phyloP scores from a whole-genome alignment of 2,113 vertebrate species.

The Syngnathus typhle region DNA sequence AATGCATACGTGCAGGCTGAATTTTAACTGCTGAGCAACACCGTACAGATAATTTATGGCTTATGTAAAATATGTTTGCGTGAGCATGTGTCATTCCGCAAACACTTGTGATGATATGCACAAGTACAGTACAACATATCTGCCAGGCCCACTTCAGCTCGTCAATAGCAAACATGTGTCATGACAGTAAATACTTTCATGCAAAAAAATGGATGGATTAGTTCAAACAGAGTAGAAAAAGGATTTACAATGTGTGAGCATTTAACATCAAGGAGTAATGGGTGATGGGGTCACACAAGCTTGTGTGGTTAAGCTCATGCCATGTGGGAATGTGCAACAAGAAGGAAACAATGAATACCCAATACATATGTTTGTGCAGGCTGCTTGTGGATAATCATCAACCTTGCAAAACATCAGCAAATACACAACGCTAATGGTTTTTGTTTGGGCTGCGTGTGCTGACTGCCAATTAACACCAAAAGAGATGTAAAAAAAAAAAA shows the following conservation, averaged over 20 bases:
- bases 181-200: constrained; percentile 53
- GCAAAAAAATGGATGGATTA: constrained; percentile 55
- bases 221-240: constrained; percentile 50
- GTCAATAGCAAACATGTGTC: constrained; percentile 48
- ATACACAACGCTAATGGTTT: constrained; percentile 29
- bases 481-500: background rate
- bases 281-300: constrained; percentile 7
- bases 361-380: constrained; percentile 37
- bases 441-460: constrained; percentile 24
- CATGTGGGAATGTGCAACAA: constrained; percentile 19
- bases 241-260: constrained; percentile 38
- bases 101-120: constrained; percentile 7
- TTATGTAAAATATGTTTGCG: background rate
- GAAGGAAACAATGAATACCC: constrained; percentile 45
- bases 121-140: constrained; percentile 9
- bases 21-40: constrained; percentile 5
- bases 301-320: background rate
- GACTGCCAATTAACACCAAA: constrained; percentile 31
- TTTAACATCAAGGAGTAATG: constrained; percentile 38
- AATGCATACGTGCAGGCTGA: constrained; percentile 9
- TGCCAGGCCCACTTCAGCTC: constrained; percentile 33
- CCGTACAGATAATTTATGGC: background rate
- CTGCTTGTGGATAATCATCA: constrained; percentile 45
- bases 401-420: constrained; percentile 41
- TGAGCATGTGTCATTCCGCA: constrained; percentile 4